Base-by-base conservation (phyloP, 35 echinoderm and acorn worm genomes). In the Ophiothrix spiculata region DNA sequence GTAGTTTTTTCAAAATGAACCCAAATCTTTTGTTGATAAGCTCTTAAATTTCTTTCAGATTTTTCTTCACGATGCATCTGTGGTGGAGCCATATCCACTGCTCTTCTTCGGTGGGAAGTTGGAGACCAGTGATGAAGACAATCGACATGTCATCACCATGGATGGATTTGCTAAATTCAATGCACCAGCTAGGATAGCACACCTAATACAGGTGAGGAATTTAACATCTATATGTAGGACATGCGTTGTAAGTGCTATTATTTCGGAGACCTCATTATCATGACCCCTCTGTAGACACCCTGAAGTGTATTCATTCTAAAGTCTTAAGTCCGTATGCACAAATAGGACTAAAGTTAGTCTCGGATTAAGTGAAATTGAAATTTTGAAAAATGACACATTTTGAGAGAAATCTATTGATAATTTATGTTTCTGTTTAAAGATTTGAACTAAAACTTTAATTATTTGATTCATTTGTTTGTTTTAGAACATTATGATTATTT, bases 31-130 rank as follows among this genome's bases (percentile, higher is more conserved):
- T 23, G 32, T 73, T 73, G 32, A 28, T 12, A 11, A 19, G 0
- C 25, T 34, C 33, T 75, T 88, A 8, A 80, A 23, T 88, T 38
- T 32, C 54, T 23, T 73, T 4, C 69, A 99, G 96, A 86, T 99
- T 15, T 99, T 89, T 25, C 82, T 94, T 4, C 92, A 99, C 36
- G 96, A 99, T 73, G 80, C 88, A 12, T 84, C 89, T 4, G 56
- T 86, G 41, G 89, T 99, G 25, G 91, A 91, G 42, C 91, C 91
- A 16, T 99, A 97, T 38, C 96, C 96, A 13, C 77, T 99, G 25
- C 83, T 99, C 6, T 94, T 99, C 82, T 99, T 93, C 79, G 96
- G 96, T 15, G 96, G 96, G 11, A 87, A 94, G 33, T 79, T 99
- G 23, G 75, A 78, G 32, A 77, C 84, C 45, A 74, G 75, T 28